Percentiles rank a stretch among this genome's conserved stretches.
phyloP scores from a whole-genome alignment of 1,140 invertebrate species.

The Drosophila murphyi region DNA sequence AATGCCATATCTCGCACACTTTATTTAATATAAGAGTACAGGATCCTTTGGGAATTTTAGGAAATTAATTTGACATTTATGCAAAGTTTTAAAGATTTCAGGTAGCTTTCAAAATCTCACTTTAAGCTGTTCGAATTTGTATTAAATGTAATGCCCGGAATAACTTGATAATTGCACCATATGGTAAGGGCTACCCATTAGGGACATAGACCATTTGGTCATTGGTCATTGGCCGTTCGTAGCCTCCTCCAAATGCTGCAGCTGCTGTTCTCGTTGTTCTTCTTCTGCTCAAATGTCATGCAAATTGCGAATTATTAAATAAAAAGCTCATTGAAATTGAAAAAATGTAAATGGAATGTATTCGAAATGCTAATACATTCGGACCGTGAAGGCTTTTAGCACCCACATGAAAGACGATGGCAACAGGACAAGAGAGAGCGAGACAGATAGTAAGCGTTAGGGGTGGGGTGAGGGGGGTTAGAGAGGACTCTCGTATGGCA shows the following conservation, averaged over 20 bases:
- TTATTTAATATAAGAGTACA: too few species aligned
- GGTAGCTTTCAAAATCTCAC: too few species aligned
- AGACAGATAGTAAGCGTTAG: neutral
- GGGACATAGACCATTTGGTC: constrained; percentile 18
- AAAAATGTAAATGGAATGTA: constrained; percentile 77
- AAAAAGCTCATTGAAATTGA: constrained; percentile 69
- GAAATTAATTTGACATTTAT: too few species aligned
- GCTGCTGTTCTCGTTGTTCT: constrained; percentile 13
- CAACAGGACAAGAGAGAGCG: constrained; percentile 5
- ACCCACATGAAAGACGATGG: constrained; percentile 24
- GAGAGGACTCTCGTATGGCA: neutral
- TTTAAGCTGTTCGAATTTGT: too few species aligned
- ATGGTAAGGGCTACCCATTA: constrained; percentile 11
- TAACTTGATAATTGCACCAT: neutral
- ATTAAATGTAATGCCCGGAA: neutral
- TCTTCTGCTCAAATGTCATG: constrained; percentile 58
- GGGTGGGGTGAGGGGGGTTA: too few species aligned
- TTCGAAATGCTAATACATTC: constrained; percentile 49
- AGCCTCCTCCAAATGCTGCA: constrained; percentile 11
- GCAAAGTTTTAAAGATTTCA: too few species aligned
- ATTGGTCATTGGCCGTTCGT: constrained; percentile 24
- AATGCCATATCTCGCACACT: too few species aligned
- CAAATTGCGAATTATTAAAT: constrained; percentile 76
- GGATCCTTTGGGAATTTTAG: too few species aligned
- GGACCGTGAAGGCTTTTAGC: constrained; percentile 41